These are phyloP conservation scores for Tipula lateralis DNA, from an alignment of 2,888 invertebrate genomes.

Conservation along the genomic window DNA sequence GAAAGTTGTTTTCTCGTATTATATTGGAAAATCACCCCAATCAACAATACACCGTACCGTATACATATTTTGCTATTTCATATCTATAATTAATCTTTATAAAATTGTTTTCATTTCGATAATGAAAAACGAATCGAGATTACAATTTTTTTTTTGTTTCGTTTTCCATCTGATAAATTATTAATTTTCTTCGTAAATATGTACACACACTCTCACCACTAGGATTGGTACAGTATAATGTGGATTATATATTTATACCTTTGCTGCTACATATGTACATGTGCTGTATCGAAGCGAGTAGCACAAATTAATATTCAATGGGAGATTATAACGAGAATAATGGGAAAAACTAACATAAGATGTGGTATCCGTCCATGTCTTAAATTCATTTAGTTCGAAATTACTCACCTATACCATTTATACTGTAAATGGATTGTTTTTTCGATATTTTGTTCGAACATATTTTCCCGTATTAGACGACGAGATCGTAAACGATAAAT, in stretches of 20 bases:
- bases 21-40: not conserved
- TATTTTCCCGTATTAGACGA: not conserved
- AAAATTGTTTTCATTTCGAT: not conserved
- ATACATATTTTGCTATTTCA: not conserved
- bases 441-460: not conserved
- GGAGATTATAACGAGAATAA: not conserved
- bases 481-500: not conserved
- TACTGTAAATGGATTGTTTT: not conserved
- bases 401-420: not conserved
- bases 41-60: not conserved
- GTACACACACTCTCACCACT: not conserved
- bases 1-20: not conserved
- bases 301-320: not conserved
- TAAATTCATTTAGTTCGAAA: not conserved
- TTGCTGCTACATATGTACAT: not conserved
- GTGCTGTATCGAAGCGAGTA: not conserved
- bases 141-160: no score
- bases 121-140: not conserved
- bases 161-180: slow-evolving; percentile 11
- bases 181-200: not conserved
- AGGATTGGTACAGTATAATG: not conserved
- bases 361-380: not conserved
- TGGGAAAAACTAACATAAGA: not conserved
- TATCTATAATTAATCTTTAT: slow-evolving; percentile 9
- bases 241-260: not conserved